Percentiles rank a stretch among this genome's conserved stretches.
Evolutionary conservation across 2,888 invertebrate species (phyloP).

Genomic region (Drosophila affinis): DNA sequence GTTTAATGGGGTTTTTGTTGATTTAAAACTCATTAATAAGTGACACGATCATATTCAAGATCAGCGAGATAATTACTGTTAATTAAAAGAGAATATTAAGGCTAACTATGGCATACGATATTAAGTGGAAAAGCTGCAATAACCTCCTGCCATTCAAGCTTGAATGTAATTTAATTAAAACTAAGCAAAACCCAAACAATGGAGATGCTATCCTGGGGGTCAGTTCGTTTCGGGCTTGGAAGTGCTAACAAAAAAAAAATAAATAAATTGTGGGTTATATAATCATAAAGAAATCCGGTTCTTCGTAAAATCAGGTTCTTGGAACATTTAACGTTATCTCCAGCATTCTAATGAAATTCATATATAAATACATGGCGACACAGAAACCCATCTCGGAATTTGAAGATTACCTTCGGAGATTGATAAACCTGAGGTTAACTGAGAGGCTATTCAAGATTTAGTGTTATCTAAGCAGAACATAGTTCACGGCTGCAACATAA

Average conservation of each 20-base stretch:
- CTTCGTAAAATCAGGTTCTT: slow-evolving; percentile 56
- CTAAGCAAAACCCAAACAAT: slow-evolving; percentile 7
- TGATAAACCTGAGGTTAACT: slow-evolving; percentile 30
- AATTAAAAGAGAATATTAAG: slow-evolving; percentile 27
- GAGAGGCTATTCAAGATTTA: neutral
- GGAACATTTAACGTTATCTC: slow-evolving; percentile 42
- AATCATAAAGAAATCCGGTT: slow-evolving; percentile 40
- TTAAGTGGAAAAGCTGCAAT: neutral
- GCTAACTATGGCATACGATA: slow-evolving; percentile 6
- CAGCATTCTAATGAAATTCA: slow-evolving; percentile 11
- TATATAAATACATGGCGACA: slow-evolving; percentile 33
- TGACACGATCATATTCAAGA: slow-evolving; percentile 22
- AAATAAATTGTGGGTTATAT: slow-evolving; percentile 19
- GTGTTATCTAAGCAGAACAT: too few species aligned
- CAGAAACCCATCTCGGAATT: slow-evolving; percentile 1
- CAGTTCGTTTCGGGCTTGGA: slow-evolving; percentile 19
- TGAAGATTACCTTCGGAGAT: neutral
- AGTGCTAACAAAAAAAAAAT: slow-evolving; percentile 13
- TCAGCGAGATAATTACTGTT: slow-evolving; percentile 28
- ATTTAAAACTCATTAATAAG: slow-evolving; percentile 17
- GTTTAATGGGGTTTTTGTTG: slow-evolving; percentile 13
- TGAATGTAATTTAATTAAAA: slow-evolving; percentile 5
- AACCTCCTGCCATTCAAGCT: slow-evolving; percentile 3
- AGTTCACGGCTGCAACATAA: neutral
- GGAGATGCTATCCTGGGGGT: neutral